Percentiles rank a stretch among this genome's conserved stretches.
Conservation (phyloP, 1,140 invertebrate genomes). For the Leptopilina clavipes region DNA sequence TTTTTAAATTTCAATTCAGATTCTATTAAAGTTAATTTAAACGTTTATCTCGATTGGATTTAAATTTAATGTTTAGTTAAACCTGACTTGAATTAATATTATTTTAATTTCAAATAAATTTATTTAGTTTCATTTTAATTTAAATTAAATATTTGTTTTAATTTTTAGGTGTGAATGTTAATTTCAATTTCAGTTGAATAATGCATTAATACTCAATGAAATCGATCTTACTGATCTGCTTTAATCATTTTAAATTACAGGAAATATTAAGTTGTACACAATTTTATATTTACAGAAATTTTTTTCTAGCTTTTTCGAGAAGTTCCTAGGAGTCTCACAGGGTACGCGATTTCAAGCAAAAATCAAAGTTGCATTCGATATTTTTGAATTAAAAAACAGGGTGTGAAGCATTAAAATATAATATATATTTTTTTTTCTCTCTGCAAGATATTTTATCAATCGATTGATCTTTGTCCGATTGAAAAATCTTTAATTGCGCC, state of each 20-base stretch:
- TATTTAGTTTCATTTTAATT: too few species aligned
- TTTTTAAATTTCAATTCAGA: not conserved
- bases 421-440: slow-evolving; percentile 30
- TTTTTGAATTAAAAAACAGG: slow-evolving; percentile 39
- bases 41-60: too few species aligned
- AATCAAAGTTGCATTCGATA: slow-evolving; percentile 42
- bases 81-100: too few species aligned
- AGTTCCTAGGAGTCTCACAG: slow-evolving; percentile 35
- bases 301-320: slow-evolving; percentile 44
- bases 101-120: too few species aligned
- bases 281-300: slow-evolving; percentile 68
- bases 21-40: too few species aligned
- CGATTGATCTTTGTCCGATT: slow-evolving; percentile 34
- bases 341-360: slow-evolving; percentile 33
- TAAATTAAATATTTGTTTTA: not conserved
- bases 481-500: not conserved
- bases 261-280: slow-evolving; percentile 70
- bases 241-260: slow-evolving; percentile 71
- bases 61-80: too few species aligned
- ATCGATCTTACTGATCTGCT: slow-evolving; percentile 47
- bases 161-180: not conserved
- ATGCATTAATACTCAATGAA: too few species aligned
- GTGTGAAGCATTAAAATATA: slow-evolving; percentile 50
- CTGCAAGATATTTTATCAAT: not conserved
- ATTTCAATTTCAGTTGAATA: not conserved